phyloP scores from a whole-genome alignment of 2,888 invertebrate genomes.

The Uropetala carovei region DNA sequence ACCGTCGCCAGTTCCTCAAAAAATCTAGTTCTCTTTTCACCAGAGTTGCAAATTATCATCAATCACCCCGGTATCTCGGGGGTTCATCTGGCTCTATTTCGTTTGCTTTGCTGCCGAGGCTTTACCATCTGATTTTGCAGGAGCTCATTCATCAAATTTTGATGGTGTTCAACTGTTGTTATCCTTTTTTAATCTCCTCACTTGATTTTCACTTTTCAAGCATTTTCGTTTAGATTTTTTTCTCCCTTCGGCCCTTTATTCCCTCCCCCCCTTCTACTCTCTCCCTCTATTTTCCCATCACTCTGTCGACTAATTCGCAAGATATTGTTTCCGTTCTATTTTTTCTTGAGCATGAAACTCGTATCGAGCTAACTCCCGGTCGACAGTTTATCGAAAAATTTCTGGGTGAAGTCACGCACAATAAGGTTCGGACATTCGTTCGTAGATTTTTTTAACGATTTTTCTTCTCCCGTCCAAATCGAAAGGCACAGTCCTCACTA shows the following conservation, averaged over 20 bases:
- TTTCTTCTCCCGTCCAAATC: too few relatives aligned
- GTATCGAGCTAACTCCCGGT: neutral
- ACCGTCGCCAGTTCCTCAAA: neutral
- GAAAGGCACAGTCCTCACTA: too few relatives aligned
- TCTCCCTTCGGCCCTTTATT: neutral
- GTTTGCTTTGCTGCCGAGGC: neutral
- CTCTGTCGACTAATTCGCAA: neutral
- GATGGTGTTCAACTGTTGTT: slow-evolving; percentile 31
- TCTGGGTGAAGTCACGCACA: neutral
- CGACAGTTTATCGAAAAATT: slow-evolving; percentile 29
- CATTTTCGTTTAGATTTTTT: neutral
- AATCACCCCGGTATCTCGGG: slow-evolving; percentile 10
- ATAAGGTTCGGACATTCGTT: neutral
- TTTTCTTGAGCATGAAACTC: slow-evolving; percentile 14
- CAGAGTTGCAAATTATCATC: slow-evolving; percentile 46
- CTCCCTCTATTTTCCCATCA: too few relatives aligned
- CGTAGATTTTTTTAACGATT: too few relatives aligned
- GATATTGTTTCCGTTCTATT: slow-evolving; percentile 20
- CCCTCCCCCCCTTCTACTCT: neutral
- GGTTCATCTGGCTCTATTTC: slow-evolving; percentile 42
- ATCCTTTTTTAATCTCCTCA: slow-evolving; percentile 7
- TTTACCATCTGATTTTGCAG: slow-evolving; percentile 29
- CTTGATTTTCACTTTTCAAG: neutral
- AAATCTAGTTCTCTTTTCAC: slow-evolving; percentile 15
- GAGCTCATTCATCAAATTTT: slow-evolving; percentile 44